phyloP scores from a whole-genome alignment of 2,797 vertebrate genomes.

The Galagoides demidoff region DNA sequence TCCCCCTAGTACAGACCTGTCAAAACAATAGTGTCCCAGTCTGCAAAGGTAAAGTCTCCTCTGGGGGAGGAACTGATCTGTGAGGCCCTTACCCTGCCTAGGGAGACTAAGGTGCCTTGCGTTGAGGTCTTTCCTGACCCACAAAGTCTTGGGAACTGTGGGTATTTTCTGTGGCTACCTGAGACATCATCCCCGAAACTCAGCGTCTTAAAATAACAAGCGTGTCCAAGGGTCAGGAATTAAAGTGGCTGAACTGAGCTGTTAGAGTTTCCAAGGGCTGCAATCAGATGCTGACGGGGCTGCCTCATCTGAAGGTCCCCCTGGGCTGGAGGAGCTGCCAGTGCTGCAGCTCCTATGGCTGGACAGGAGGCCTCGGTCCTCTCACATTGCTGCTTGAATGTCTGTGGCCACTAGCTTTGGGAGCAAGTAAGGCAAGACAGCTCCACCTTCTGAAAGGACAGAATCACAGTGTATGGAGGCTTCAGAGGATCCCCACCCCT shows the following conservation, averaged over 20 bases:
- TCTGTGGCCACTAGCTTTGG: not conserved
- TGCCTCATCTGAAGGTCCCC: not conserved
- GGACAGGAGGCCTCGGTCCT: not conserved
- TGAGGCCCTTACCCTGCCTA: not conserved
- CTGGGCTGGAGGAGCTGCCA: not conserved
- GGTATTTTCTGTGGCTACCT: not conserved
- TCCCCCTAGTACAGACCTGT: not conserved
- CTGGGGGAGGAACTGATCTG: not conserved
- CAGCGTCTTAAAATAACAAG: not conserved
- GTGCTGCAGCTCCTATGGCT: not conserved
- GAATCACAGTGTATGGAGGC: not conserved
- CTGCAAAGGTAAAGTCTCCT: not conserved
- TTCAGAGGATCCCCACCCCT: not conserved
- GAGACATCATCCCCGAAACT: not conserved
- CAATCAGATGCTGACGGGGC: not conserved
- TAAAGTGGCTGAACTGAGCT: not conserved
- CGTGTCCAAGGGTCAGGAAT: not conserved
- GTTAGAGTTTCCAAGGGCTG: not conserved
- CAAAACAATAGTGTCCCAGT: not conserved
- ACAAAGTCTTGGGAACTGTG: no score
- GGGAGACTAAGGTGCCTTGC: not conserved
- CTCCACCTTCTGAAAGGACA: not conserved
- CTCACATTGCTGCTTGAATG: not conserved
- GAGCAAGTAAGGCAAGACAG: no score
- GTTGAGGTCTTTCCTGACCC: not conserved